Conservation (phyloP, 2,113 vertebrate genomes). For the Panthera tigris region DNA sequence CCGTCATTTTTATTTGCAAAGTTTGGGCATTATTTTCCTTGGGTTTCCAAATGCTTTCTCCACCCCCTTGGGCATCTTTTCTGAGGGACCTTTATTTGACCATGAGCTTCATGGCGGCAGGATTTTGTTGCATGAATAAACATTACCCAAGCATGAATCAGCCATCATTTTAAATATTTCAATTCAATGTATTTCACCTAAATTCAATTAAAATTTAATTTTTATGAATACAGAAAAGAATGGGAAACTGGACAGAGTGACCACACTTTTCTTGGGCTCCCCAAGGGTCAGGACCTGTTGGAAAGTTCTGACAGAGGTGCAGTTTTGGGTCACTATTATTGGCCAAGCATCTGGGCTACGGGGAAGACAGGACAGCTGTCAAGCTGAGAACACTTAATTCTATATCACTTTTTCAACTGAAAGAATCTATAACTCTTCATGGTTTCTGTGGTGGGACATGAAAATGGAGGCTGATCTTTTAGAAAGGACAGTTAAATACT, state of each 20-base stretch:
- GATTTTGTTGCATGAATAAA: background rate
- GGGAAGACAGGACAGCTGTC: background rate
- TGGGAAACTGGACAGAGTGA: background rate
- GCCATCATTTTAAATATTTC: background rate
- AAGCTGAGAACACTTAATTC: background rate
- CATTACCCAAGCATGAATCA: background rate
- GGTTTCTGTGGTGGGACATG: background rate
- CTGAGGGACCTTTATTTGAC: background rate
- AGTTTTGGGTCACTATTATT: background rate
- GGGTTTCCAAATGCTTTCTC: background rate
- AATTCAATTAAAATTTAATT: background rate
- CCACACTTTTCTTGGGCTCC: background rate
- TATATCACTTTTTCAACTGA: background rate
- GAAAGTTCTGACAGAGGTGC: background rate
- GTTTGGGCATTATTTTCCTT: background rate
- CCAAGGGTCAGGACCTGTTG: background rate
- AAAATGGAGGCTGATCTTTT: background rate
- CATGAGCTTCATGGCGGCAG: background rate
- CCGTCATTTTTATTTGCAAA: background rate
- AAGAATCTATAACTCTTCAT: background rate
- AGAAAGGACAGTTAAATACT: background rate
- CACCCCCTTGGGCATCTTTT: background rate
- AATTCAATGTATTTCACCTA: background rate
- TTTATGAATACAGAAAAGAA: background rate
- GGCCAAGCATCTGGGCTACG: background rate